Evolutionary conservation across 1,140 invertebrate genomes (phyloP).

Genomic region (Phymastichus coffea): DNA sequence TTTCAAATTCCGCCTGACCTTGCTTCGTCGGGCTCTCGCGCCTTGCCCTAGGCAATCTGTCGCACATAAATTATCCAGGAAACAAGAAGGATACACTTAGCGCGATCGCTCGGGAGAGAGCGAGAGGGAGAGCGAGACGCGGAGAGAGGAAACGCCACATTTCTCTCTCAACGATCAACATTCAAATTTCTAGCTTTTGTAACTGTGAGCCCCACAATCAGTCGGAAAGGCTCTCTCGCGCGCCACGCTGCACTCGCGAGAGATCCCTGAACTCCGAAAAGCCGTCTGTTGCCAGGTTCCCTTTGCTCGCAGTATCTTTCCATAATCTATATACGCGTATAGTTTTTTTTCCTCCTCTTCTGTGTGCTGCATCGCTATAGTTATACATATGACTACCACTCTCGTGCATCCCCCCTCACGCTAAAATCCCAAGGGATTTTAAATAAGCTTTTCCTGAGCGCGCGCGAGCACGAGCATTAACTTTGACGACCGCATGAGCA

Average conservation of each 20-base stretch:
- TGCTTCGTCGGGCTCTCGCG: not conserved
- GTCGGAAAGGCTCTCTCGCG: not conserved
- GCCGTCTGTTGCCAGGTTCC: not conserved
- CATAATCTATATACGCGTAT: constrained; percentile 24
- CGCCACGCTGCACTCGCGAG: constrained; percentile 18
- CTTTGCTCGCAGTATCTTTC: constrained; percentile 19
- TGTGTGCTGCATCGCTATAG: not conserved
- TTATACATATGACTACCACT: not conserved
- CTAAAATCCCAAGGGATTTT: constrained; percentile 21
- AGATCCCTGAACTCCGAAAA: not conserved
- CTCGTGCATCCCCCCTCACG: not conserved
- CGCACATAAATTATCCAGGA: constrained; percentile 15
- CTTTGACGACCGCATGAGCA: not conserved
- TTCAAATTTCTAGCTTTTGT: constrained; percentile 24
- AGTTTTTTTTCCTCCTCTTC: constrained; percentile 22
- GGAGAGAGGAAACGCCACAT: too few relatives aligned
- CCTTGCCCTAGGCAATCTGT: constrained; percentile 16
- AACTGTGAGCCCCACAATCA: constrained; percentile 6
- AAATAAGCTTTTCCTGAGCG: constrained; percentile 4
- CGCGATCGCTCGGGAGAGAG: too few relatives aligned
- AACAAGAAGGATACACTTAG: constrained; percentile 14
- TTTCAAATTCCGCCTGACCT: constrained; percentile 12
- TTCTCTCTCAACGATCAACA: too few relatives aligned
- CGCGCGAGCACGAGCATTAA: not conserved
- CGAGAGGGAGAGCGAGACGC: not conserved